These are phyloP conservation scores for Rallus crepitans DNA, from an alignment of 2,797 vertebrate genomes.

Conservation along the genomic window DNA sequence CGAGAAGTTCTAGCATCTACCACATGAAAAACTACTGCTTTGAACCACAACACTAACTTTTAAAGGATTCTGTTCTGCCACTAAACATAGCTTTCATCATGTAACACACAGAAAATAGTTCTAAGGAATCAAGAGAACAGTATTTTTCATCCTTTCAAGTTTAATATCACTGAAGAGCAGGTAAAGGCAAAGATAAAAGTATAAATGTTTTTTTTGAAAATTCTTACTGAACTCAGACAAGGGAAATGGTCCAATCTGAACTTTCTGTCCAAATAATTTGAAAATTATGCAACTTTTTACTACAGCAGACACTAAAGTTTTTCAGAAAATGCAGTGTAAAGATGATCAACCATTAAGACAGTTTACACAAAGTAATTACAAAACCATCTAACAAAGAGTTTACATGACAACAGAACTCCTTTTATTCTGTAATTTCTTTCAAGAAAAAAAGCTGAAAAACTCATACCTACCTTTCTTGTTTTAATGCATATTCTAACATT, in stretches of 20 bases:
- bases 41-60: neutral
- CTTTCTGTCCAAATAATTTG: neutral
- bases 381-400: neutral
- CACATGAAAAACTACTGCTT: neutral
- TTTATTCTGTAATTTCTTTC: neutral
- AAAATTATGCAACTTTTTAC: neutral
- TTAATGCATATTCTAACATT: constrained; percentile 99
- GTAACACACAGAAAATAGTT: neutral
- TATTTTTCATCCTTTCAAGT: neutral
- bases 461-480: constrained; percentile 94
- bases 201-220: neutral
- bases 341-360: neutral
- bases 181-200: neutral
- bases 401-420: neutral
- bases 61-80: neutral
- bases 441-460: neutral
- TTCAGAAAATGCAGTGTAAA: neutral
- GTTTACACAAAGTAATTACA: neutral
- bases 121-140: neutral
- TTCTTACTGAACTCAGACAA: neutral
- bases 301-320: neutral
- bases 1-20: neutral
- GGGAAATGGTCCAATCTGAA: neutral
- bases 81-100: neutral
- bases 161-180: neutral